Evolutionary conservation across 1,140 invertebrate species (phyloP), one percentile per base, ranked within the genome.

Genomic region (Lasioglossum baleicum): DNA sequence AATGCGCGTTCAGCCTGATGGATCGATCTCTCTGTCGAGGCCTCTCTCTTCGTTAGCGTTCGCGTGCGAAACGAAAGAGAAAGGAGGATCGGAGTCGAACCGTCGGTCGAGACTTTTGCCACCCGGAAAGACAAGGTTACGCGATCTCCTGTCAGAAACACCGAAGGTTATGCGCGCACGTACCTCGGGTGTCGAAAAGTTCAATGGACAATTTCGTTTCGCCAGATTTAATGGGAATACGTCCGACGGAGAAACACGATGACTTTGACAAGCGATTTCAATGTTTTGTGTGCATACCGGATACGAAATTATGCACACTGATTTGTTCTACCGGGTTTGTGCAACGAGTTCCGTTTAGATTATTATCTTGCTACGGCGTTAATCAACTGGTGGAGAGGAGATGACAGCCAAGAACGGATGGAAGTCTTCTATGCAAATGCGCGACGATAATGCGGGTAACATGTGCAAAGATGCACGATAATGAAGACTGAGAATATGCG

Each of bases 1-100:
- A 90, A 88, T 87, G 80, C 81, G 81, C 87, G 82, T 83, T 88
- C 65, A 72, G 76, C 76, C 70, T 83, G 81, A 88, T 78, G 75
- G 81, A 90, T 90, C 85, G 88, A 89, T 88, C 80, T 51, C 31
- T 35, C 35, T 53, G 44, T 51, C 63, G 76, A 65, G 66, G 40
- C 6, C 74, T 58, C 2, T 8, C 17, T 56, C 80, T 11, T 15
- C 35, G 61, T 26, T 58, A 13, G 13, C 40, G 79, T 26, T 86
- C 69, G 84, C 83, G 83, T 83, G 85, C 67, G 22, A 64, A 82
- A 83, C 77, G 73, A 87, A 83, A 63, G 83, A 64, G 64, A 83
- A 85, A 81, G 56, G 60, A 73, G 74, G 70, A 63, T 66, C 69
- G 77, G 70, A 42, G 60, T 22, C 51, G 68, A 68, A 75, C 56